phyloP scores from a whole-genome alignment of 23 tunicate genomes.

The Trididemnum clinides region DNA sequence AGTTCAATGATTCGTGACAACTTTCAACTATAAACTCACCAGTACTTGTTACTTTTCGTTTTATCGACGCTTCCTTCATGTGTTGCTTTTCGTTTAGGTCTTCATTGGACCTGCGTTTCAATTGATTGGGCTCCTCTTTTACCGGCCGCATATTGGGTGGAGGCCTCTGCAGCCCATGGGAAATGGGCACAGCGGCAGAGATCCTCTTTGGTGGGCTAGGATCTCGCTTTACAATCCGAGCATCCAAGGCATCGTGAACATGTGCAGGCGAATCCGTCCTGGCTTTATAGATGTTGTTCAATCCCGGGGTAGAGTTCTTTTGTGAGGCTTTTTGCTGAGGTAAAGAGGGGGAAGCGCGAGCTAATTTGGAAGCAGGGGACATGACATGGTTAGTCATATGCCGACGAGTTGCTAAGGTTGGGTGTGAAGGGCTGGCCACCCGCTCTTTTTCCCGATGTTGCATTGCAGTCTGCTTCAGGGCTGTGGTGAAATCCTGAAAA shows the following conservation, averaged over 20 bases:
- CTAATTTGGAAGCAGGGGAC: background rate
- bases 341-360: background rate
- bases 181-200: background rate
- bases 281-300: background rate
- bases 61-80: conserved; percentile 1
- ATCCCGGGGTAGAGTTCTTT: background rate
- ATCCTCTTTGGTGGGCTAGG: background rate
- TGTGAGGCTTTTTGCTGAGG: background rate
- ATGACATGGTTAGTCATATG: background rate
- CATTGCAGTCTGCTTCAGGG: conserved; percentile 17
- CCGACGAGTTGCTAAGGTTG: background rate
- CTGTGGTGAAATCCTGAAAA: conserved; percentile 17
- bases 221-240: background rate
- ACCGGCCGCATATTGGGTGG: background rate
- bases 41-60: too few species aligned
- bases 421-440: conserved; percentile 19
- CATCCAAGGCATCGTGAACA: background rate
- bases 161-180: background rate
- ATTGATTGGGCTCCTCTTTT: conserved; percentile 10
- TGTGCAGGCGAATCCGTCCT: background rate
- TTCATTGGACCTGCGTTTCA: conserved; percentile 29
- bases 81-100: conserved; percentile 2
- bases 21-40: too few species aligned
- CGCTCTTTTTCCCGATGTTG: conserved; percentile 29
- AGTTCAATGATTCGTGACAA: too few species aligned